phyloP scores from a whole-genome alignment of 2,888 invertebrate species.

The Orthosia gracilis region DNA sequence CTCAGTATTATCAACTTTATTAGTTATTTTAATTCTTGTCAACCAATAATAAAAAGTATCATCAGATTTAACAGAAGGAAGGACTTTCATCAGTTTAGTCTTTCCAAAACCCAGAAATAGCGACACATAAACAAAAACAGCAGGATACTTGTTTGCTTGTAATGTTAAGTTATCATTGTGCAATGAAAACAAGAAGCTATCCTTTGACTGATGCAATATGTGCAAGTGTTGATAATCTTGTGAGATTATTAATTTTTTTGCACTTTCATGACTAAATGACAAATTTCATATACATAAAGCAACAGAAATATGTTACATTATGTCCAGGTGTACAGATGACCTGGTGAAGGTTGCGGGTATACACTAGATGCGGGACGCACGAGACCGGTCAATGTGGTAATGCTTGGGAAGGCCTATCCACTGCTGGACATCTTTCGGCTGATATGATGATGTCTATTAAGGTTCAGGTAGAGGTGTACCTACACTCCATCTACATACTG shows the following conservation, averaged over 20 bases:
- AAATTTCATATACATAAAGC: not conserved
- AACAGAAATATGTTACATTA: too few relatives aligned
- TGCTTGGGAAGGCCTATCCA: too few relatives aligned
- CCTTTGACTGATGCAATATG: slow-evolving; percentile 48
- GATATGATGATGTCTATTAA: too few relatives aligned
- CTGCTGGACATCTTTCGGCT: too few relatives aligned
- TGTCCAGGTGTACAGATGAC: too few relatives aligned
- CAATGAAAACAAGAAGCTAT: slow-evolving; percentile 25
- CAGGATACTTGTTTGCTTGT: slow-evolving; percentile 12
- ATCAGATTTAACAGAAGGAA: not conserved
- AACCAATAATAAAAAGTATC: not conserved
- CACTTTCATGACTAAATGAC: not conserved
- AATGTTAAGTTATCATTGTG: slow-evolving; percentile 43
- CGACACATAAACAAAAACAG: slow-evolving; percentile 11
- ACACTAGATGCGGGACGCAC: too few relatives aligned
- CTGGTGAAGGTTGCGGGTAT: too few relatives aligned
- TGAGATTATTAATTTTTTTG: not conserved
- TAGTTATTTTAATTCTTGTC: not conserved
- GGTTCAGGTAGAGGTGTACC: too few relatives aligned
- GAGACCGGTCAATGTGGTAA: too few relatives aligned
- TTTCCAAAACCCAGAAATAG: not conserved
- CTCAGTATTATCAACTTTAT: not conserved
- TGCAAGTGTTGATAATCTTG: not conserved
- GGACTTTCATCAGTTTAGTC: not conserved
- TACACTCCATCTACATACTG: too few relatives aligned